Conservation (phyloP, 2,888 invertebrate species). For the Spodoptera exigua region DNA sequence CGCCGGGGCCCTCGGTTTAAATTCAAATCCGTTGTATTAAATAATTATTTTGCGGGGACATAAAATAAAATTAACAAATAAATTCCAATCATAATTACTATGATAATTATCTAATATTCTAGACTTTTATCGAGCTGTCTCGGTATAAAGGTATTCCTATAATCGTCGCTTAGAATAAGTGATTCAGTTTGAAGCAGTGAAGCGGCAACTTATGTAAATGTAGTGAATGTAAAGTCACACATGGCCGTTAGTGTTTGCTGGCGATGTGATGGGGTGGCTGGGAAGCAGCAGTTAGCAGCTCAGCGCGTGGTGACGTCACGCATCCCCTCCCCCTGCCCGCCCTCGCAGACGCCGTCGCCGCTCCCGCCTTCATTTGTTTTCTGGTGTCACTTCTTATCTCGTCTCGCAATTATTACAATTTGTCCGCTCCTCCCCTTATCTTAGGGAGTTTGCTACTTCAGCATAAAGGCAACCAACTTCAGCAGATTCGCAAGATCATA, state of each 20-base stretch:
- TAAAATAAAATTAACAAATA: constrained; percentile 68
- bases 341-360: constrained; percentile 59
- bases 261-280: constrained; percentile 60
- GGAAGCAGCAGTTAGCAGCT: constrained; percentile 62
- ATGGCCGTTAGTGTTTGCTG: constrained; percentile 63
- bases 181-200: constrained; percentile 46
- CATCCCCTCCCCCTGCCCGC: constrained; percentile 59
- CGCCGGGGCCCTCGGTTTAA: constrained; percentile 74
- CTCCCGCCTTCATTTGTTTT: constrained; percentile 88
- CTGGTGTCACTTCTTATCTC: constrained; percentile 89
- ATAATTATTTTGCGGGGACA: constrained; percentile 74
- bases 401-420: constrained; percentile 89
- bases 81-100: constrained; percentile 49
- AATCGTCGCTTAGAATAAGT: constrained; percentile 41
- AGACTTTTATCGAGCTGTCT: constrained; percentile 24
- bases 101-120: constrained; percentile 40
- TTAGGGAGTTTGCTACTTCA: constrained; percentile 85
- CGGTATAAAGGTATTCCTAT: constrained; percentile 23
- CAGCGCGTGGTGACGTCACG: constrained; percentile 78
- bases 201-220: constrained; percentile 57
- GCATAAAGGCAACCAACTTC: constrained; percentile 85
- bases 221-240: constrained; percentile 60
- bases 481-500: constrained; percentile 86
- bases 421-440: constrained; percentile 89
- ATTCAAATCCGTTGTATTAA: constrained; percentile 79